Conservation (phyloP, 2,888 invertebrate species). For the Gari tellinella region DNA sequence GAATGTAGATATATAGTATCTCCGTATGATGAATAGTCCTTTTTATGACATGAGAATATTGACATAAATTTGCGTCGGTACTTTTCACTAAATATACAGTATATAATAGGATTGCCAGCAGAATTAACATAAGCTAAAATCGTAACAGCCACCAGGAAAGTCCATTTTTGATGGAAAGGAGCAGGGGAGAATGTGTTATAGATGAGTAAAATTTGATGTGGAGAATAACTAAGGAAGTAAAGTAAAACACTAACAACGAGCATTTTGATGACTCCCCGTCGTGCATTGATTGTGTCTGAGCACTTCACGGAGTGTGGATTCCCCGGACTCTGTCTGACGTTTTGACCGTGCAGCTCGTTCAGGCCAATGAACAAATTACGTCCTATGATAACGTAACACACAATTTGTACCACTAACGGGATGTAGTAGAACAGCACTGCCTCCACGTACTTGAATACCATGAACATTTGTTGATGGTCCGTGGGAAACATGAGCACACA, state of each 20-base stretch:
- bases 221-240: constrained; percentile 85
- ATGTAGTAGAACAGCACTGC: constrained; percentile 82
- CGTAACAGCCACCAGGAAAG: constrained; percentile 81
- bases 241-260: constrained; percentile 85
- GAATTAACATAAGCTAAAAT: constrained; percentile 84
- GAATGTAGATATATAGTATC: constrained; percentile 53
- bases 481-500: constrained; percentile 79
- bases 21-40: constrained; percentile 9
- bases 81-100: constrained; percentile 84
- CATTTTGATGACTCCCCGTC: constrained; percentile 85
- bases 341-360: constrained; percentile 76
- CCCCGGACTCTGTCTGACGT: constrained; percentile 58
- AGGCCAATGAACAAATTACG: constrained; percentile 81
- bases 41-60: constrained; percentile 69
- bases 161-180: constrained; percentile 81
- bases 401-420: constrained; percentile 83
- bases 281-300: constrained; percentile 79
- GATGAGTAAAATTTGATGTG: constrained; percentile 84
- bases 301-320: constrained; percentile 57
- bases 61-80: constrained; percentile 80
- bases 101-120: constrained; percentile 84
- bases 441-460: constrained; percentile 82
- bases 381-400: constrained; percentile 82
- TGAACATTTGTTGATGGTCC: constrained; percentile 59
- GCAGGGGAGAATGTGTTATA: constrained; percentile 81